A percentile compares a stretch with the other conserved stretches of the same genome.
phyloP scores from a whole-genome alignment of 2,113 vertebrate genomes.

The Psephotus haematonotus region DNA sequence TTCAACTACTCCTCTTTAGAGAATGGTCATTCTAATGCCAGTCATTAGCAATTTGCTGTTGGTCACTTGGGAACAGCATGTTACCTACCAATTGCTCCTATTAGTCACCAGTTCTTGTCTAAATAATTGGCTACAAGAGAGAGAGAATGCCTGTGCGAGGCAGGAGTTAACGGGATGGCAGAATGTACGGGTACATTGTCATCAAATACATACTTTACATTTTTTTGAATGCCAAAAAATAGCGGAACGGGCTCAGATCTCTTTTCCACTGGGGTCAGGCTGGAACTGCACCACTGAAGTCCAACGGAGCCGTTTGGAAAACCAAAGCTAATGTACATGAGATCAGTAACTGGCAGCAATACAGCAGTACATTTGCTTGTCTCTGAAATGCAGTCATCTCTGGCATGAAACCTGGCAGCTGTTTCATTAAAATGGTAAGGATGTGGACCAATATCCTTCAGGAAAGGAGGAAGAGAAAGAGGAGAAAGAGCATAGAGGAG shows the following conservation, averaged over 20 bases:
- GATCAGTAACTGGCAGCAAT: conserved; percentile 23
- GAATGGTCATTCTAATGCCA: conserved; percentile 23
- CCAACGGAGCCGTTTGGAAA: neutral
- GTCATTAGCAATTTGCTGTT: conserved; percentile 47
- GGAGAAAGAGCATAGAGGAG: neutral
- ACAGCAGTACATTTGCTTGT: conserved; percentile 17
- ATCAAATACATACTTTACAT: neutral
- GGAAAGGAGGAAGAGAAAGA: neutral
- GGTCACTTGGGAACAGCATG: conserved; percentile 47
- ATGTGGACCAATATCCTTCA: neutral
- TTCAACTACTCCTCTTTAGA: neutral
- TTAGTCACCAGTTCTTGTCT: conserved; percentile 50
- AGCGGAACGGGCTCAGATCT: neutral
- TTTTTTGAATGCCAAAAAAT: conserved; percentile 15
- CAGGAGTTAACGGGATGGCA: neutral
- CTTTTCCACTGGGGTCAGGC: neutral
- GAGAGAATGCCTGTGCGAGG: neutral
- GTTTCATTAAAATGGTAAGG: neutral
- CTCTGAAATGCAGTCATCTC: conserved; percentile 36
- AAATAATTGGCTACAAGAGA: conserved; percentile 24
- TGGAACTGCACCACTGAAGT: neutral
- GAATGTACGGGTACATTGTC: neutral
- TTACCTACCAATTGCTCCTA: conserved; percentile 43
- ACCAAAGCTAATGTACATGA: neutral
- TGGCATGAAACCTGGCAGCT: conserved; percentile 42